Percentiles rank a stretch among this genome's conserved stretches.
Evolutionary conservation across 1,140 invertebrate species (phyloP).

Genomic region (Latrodectus geometricus): DNA sequence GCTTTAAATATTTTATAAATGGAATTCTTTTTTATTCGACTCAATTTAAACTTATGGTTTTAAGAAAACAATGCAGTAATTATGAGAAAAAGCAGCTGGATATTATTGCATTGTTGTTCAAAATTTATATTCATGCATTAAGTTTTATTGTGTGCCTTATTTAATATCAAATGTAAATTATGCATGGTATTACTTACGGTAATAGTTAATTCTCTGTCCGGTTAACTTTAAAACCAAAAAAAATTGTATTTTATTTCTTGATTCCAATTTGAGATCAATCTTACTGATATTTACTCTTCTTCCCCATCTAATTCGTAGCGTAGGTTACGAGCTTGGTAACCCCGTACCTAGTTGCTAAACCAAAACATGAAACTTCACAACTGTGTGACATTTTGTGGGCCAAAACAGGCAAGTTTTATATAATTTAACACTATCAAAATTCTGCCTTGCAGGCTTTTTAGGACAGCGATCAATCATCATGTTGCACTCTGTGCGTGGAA

Average conservation of each 20-base stretch:
- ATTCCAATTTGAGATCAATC: slow-evolving; percentile 62
- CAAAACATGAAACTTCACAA: slow-evolving; percentile 62
- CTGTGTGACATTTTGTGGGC: slow-evolving; percentile 63
- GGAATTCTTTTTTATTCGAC: no score
- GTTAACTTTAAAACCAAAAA: slow-evolving; percentile 37
- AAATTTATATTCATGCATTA: no score
- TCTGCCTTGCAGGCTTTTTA: slow-evolving; percentile 61
- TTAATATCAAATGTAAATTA: slow-evolving; percentile 1
- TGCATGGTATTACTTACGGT: slow-evolving; percentile 26
- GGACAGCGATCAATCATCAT: slow-evolving; percentile 25
- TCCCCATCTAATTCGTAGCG: slow-evolving; percentile 72
- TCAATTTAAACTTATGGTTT: no score
- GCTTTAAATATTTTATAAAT: no score
- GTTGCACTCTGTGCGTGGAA: slow-evolving; percentile 32
- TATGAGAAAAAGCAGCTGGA: no score
- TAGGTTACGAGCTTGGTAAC: slow-evolving; percentile 68
- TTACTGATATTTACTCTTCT: slow-evolving; percentile 69
- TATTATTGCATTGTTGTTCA: no score
- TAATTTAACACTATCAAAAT: slow-evolving; percentile 50
- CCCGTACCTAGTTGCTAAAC: slow-evolving; percentile 63
- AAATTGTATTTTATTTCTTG: slow-evolving; percentile 51
- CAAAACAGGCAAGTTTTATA: slow-evolving; percentile 63
- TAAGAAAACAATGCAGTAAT: no score
- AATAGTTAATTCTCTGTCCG: slow-evolving; percentile 11
- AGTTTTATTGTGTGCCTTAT: no score